Percentiles rank a stretch among this genome's conserved stretches.
Conservation (phyloP, 2,888 invertebrate genomes). For the Griposia aprilina region DNA sequence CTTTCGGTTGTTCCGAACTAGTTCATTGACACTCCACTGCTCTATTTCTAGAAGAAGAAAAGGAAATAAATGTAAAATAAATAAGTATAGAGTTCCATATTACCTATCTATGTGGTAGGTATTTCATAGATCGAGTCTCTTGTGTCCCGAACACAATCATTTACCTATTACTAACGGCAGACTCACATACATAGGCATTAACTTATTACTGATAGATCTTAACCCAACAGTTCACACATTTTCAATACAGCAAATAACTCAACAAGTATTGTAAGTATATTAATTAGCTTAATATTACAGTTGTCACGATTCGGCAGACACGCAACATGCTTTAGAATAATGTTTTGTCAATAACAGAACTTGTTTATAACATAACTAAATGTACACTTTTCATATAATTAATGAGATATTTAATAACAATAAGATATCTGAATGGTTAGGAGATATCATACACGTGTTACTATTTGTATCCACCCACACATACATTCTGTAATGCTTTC, state of each 20-base stretch:
- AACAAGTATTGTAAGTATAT: constrained; percentile 43
- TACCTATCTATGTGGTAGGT: constrained; percentile 20
- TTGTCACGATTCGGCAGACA: constrained; percentile 69
- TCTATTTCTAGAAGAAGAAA: constrained; percentile 10
- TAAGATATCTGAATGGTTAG: constrained; percentile 67
- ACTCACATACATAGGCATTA: constrained; percentile 52
- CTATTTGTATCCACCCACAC: constrained; percentile 61
- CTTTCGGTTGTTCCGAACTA: constrained; percentile 13
- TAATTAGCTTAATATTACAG: constrained; percentile 43
- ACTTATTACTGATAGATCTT: constrained; percentile 49
- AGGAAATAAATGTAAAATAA: constrained; percentile 18
- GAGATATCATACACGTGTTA: constrained; percentile 68
- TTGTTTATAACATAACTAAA: constrained; percentile 67
- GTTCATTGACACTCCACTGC: constrained; percentile 6
- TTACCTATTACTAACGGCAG: constrained; percentile 42
- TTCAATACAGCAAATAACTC: constrained; percentile 51
- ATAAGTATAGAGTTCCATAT: constrained; percentile 3
- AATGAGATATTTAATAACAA: constrained; percentile 67
- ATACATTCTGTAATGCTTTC: constrained; percentile 76
- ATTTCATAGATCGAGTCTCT: constrained; percentile 28
- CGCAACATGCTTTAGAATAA: constrained; percentile 84
- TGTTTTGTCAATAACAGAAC: constrained; percentile 77
- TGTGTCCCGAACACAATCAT: constrained; percentile 26
- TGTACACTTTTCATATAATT: constrained; percentile 62
- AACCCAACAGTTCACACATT: constrained; percentile 57